Conservation (phyloP, 2,888 invertebrate genomes). For the Mesopsocus fuscifrons region DNA sequence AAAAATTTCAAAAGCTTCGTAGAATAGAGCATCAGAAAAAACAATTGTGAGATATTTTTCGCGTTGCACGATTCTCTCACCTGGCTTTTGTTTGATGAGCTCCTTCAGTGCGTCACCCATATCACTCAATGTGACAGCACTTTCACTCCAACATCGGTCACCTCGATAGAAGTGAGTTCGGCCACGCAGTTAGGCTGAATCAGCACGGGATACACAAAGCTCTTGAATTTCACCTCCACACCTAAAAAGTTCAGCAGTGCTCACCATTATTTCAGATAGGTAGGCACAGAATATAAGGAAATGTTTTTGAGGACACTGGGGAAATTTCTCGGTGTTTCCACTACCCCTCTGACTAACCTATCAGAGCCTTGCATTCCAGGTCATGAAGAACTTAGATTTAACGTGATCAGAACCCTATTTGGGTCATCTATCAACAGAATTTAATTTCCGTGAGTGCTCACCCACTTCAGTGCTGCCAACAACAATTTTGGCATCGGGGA, state of each 20-base stretch:
- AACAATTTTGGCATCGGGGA: conserved; percentile 57
- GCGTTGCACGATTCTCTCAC: no score
- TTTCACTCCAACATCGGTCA: conserved; percentile 47
- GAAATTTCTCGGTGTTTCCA: no score
- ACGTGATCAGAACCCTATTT: background rate
- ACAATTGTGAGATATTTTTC: no score
- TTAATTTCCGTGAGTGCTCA: conserved; percentile 18
- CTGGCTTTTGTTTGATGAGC: conserved; percentile 30
- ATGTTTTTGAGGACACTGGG: no score
- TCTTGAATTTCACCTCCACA: conserved; percentile 79
- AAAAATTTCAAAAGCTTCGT: no score
- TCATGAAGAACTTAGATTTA: background rate
- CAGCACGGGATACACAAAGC: conserved; percentile 55
- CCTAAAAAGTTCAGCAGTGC: conserved; percentile 27
- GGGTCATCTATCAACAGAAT: background rate
- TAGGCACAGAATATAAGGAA: no score
- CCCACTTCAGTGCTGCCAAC: conserved; percentile 84
- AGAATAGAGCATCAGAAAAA: no score
- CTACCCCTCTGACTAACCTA: no score
- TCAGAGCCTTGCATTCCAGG: background rate
- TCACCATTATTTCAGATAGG: no score
- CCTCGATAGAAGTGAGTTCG: conserved; percentile 41
- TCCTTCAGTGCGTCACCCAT: conserved; percentile 43
- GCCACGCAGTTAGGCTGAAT: conserved; percentile 49
- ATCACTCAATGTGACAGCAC: conserved; percentile 54